These are phyloP conservation scores for Galemys pyrenaicus DNA, from an alignment of 2,113 vertebrate genomes.

Conservation along the genomic window DNA sequence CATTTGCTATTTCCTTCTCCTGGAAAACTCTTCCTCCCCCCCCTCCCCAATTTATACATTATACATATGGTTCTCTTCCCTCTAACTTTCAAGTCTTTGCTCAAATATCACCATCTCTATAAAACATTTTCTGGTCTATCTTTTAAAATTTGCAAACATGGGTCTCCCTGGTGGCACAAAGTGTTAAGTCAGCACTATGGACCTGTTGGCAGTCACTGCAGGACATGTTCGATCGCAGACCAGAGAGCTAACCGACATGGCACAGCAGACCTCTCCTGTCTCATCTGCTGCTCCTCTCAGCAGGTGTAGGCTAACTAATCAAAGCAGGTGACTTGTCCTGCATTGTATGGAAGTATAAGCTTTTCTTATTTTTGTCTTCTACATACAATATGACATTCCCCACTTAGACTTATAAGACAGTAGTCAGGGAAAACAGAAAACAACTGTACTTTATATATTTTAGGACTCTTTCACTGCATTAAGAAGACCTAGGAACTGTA, in stretches of 20 bases:
- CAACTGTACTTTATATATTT: neutral
- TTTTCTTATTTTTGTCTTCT: neutral
- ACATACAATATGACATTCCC: neutral
- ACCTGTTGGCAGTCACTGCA: too few species aligned
- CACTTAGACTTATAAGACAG: neutral
- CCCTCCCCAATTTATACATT: too few species aligned
- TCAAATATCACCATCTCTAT: neutral
- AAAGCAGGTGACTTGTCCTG: neutral
- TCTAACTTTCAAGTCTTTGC: neutral
- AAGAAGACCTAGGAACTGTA: neutral
- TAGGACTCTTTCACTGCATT: neutral
- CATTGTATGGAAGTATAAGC: neutral
- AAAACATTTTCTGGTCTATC: neutral
- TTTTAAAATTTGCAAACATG: neutral
- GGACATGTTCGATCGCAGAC: too few species aligned
- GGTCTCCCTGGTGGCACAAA: too few species aligned
- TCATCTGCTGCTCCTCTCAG: too few species aligned
- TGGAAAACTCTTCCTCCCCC: too few species aligned
- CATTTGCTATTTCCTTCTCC: too few species aligned
- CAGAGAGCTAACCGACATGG: too few species aligned
- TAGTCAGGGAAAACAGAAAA: neutral
- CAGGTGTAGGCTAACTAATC: neutral
- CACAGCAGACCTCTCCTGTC: too few species aligned
- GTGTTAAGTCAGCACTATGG: too few species aligned
- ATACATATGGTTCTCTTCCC: too few species aligned